Conservation (phyloP, 2,888 invertebrate species). For the Cerastis rubricosa region DNA sequence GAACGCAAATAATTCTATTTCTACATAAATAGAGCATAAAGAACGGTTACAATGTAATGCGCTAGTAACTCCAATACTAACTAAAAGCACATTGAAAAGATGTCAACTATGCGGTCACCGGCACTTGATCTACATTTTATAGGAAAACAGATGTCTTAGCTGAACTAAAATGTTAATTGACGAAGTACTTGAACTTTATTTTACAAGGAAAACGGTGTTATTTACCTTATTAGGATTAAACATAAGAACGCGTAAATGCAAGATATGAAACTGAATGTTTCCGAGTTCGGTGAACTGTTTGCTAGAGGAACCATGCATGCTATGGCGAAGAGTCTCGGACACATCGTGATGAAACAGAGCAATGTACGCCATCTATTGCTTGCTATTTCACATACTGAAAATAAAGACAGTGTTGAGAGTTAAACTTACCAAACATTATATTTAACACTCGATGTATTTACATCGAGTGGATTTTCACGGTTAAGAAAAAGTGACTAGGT, state of each 20-base stretch:
- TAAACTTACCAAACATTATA: background rate
- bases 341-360: constrained; percentile 75
- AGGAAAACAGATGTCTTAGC: background rate
- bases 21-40: constrained; percentile 45
- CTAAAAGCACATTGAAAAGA: constrained; percentile 29
- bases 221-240: constrained; percentile 77
- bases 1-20: constrained; percentile 28
- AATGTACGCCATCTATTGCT: constrained; percentile 84
- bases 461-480: background rate
- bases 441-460: background rate
- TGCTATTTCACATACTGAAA: constrained; percentile 84
- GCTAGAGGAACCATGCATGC: constrained; percentile 80
- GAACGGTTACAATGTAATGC: constrained; percentile 41
- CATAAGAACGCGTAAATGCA: constrained; percentile 73
- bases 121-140: constrained; percentile 42
- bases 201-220: constrained; percentile 20
- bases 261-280: constrained; percentile 80
- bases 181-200: constrained; percentile 7
- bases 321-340: constrained; percentile 77
- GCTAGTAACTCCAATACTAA: constrained; percentile 40
- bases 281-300: constrained; percentile 78
- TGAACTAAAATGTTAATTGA: constrained; percentile 31
- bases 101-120: constrained; percentile 31
- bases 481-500: background rate
- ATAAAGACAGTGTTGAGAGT: background rate